Conservation (phyloP, 2,113 vertebrate genomes). For the Myodes glareolus region DNA sequence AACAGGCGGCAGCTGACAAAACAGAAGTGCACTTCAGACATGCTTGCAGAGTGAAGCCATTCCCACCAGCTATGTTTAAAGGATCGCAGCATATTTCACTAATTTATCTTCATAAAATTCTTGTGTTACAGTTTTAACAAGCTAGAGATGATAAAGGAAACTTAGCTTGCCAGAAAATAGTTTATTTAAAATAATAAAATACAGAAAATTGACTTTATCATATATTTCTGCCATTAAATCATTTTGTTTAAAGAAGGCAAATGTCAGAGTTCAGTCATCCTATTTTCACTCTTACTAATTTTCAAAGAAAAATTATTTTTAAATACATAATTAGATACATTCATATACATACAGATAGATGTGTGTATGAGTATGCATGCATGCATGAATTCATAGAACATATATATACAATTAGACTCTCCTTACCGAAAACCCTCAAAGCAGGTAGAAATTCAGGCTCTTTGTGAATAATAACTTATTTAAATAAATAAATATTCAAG, state of each 20-base stretch:
- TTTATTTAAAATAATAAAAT: conserved; percentile 54
- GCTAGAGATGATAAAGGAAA: conserved; percentile 39
- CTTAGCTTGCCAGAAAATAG: conserved; percentile 39
- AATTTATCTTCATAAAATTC: conserved; percentile 72
- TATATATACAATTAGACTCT: background rate
- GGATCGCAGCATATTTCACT: conserved; percentile 39
- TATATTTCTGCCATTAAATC: background rate
- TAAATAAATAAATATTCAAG: background rate
- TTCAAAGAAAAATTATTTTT: background rate
- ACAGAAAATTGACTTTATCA: conserved; percentile 1
- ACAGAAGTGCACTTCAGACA: conserved; percentile 44
- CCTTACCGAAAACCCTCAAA: background rate
- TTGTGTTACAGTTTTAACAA: conserved; percentile 34
- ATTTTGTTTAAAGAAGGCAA: conserved; percentile 13
- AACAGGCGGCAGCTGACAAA: conserved; percentile 58
- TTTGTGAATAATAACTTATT: background rate
- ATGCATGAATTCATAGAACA: background rate
- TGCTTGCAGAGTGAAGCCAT: conserved; percentile 63
- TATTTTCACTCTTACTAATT: background rate
- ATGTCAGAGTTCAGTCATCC: background rate
- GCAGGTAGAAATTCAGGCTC: background rate
- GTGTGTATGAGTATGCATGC: background rate
- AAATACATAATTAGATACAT: background rate
- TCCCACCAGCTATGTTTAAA: conserved; percentile 48
- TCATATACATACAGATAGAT: background rate